Conservation (phyloP, 1,140 invertebrate species). For the Ladona fulva region DNA sequence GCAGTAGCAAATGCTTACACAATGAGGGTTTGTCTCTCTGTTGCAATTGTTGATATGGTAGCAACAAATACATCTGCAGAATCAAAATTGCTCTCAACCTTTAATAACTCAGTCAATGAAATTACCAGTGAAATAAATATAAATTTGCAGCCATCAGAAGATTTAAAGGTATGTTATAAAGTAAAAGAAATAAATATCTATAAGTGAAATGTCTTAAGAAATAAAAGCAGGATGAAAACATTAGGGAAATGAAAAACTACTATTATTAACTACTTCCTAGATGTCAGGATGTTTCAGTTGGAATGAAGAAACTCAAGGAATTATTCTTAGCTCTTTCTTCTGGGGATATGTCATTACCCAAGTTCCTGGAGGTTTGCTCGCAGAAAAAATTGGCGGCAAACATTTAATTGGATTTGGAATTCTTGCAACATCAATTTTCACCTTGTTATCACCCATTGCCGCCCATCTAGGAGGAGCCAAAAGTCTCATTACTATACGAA, state of each 20-base stretch:
- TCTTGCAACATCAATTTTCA: conserved; percentile 50
- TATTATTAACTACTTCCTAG: neutral
- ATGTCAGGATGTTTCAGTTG: conserved; percentile 36
- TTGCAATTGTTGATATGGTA: conserved; percentile 86
- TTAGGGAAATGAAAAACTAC: neutral
- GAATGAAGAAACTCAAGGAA: conserved; percentile 44
- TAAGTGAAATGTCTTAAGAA: neutral
- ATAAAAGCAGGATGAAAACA: neutral
- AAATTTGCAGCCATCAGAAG: conserved; percentile 30
- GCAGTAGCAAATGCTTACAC: conserved; percentile 81
- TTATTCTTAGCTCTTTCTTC: conserved; percentile 57
- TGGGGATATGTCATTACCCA: conserved; percentile 66
- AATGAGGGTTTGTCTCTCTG: conserved; percentile 77
- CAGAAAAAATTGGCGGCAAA: conserved; percentile 66
- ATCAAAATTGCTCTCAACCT: conserved; percentile 19
- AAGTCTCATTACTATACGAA: conserved; percentile 56
- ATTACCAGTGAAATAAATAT: conserved; percentile 34
- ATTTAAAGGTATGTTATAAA: conserved; percentile 30
- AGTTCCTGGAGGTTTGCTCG: conserved; percentile 61
- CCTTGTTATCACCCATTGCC: conserved; percentile 55
- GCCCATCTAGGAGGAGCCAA: conserved; percentile 43
- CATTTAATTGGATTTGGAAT: conserved; percentile 50
- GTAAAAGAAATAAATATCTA: conserved; percentile 20
- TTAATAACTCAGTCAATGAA: conserved; percentile 28
- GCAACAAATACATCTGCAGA: conserved; percentile 17